These are phyloP conservation scores for Pocillopora verrucosa DNA, from an alignment of 64 coral and sea anemone species.

Conservation along the genomic window DNA sequence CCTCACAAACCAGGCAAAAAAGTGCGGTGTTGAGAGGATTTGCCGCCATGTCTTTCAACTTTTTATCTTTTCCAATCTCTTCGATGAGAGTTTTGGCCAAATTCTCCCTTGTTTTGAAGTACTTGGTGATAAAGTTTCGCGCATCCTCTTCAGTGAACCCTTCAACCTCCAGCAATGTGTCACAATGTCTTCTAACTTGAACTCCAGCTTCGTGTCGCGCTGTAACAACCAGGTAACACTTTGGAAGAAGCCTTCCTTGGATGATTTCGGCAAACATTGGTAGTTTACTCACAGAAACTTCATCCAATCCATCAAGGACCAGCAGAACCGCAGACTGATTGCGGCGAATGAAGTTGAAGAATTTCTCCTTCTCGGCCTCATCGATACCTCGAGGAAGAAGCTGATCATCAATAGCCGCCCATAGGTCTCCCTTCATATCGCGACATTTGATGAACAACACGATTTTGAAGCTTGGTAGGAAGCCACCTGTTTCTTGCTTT, in stretches of 20 bases:
- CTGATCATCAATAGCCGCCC: constrained; percentile 21
- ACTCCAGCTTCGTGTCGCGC: constrained; percentile 14
- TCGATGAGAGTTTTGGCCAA: background rate
- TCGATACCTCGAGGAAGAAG: too few species aligned
- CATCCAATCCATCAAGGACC: constrained; percentile 42
- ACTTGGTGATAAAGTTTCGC: background rate
- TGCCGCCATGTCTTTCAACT: background rate
- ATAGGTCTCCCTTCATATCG: constrained; percentile 18
- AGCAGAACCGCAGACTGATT: too few species aligned
- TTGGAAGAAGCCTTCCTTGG: background rate
- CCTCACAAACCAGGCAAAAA: constrained; percentile 1
- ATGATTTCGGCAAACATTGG: background rate
- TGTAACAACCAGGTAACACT: background rate
- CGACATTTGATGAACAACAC: constrained; percentile 39
- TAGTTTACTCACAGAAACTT: background rate
- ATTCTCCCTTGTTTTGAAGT: background rate
- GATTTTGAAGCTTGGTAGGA: constrained; percentile 10
- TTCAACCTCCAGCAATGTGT: constrained; percentile 35
- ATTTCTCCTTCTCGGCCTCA: too few species aligned
- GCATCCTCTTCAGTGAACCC: constrained; percentile 10
- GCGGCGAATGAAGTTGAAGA: background rate
- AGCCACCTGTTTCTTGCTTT: background rate
- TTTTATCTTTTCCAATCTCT: background rate
- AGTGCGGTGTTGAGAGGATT: background rate
- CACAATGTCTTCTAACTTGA: background rate